Conservation (phyloP, 2,888 invertebrate genomes). For the Nephrotoma guestfalica region DNA sequence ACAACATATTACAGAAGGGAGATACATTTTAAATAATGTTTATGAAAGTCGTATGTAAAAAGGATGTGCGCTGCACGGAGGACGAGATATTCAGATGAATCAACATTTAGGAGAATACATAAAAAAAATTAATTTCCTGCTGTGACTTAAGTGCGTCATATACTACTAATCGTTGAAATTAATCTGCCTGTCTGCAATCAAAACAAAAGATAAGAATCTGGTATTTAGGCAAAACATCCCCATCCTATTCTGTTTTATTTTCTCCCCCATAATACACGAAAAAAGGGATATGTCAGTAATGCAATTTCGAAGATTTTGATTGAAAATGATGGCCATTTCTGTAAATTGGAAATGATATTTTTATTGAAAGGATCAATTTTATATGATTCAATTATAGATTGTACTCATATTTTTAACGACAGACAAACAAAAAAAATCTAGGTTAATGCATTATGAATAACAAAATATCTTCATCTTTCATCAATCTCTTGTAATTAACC, state of each 20-base stretch:
- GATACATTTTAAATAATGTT: not conserved
- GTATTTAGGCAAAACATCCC: not conserved
- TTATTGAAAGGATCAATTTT: not conserved
- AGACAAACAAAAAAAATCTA: not conserved
- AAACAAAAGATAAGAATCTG: not conserved
- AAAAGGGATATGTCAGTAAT: not conserved
- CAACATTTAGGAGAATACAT: not conserved
- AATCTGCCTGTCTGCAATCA: not conserved
- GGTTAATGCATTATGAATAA: not conserved
- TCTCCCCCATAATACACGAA: not conserved
- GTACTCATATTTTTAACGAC: not conserved
- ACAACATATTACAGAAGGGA: not conserved
- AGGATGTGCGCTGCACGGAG: not conserved
- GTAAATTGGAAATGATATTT: not conserved
- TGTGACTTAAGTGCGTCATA: not conserved
- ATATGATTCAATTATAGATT: not conserved
- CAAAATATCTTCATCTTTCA: not conserved
- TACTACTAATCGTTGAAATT: not conserved
- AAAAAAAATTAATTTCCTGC: not conserved
- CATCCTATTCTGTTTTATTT: not conserved
- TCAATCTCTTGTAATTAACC: not conserved
- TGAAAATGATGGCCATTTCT: not conserved
- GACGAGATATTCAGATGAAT: not conserved
- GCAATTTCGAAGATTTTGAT: not conserved
- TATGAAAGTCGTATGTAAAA: not conserved